Evolutionary conservation across 2,888 invertebrate species (phyloP).

Genomic region (Rapana venosa): DNA sequence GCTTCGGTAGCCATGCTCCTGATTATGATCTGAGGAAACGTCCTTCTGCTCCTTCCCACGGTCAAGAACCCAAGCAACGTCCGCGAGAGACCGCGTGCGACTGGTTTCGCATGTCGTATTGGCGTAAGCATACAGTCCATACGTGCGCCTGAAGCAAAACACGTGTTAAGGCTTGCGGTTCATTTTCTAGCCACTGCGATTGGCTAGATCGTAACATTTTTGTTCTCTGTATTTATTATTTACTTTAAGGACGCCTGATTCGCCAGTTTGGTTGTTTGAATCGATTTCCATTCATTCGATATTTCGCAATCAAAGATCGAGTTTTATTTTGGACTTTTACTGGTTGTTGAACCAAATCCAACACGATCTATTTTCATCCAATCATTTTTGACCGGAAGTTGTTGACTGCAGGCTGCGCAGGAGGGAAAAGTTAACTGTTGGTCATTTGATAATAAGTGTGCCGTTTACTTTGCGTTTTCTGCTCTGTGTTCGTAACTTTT

Average conservation of each 20-base stretch:
- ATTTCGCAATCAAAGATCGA: background rate
- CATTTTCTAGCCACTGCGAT: background rate
- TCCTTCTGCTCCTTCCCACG: slow-evolving; percentile 30
- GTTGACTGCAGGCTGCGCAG: slow-evolving; percentile 24
- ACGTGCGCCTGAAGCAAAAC: slow-evolving; percentile 19
- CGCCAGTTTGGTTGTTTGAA: background rate
- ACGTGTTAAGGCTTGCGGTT: slow-evolving; percentile 11
- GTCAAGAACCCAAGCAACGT: slow-evolving; percentile 19
- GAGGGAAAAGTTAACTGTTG: slow-evolving; percentile 47
- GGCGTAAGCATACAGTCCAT: slow-evolving; percentile 19
- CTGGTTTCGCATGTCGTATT: background rate
- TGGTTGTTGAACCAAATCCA: background rate
- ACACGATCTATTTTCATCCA: background rate
- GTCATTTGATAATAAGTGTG: slow-evolving; percentile 14
- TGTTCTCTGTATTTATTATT: background rate
- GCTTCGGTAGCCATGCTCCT: slow-evolving; percentile 65
- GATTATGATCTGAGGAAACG: background rate
- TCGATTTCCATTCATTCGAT: background rate
- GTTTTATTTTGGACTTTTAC: background rate
- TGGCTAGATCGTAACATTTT: background rate
- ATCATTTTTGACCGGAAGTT: slow-evolving; percentile 25
- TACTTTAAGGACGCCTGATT: background rate
- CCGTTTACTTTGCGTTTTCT: background rate
- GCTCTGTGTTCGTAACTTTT: background rate
- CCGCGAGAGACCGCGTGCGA: slow-evolving; percentile 8